Conservation (phyloP, 1,140 invertebrate species). For the Ruditapes philippinarum region DNA sequence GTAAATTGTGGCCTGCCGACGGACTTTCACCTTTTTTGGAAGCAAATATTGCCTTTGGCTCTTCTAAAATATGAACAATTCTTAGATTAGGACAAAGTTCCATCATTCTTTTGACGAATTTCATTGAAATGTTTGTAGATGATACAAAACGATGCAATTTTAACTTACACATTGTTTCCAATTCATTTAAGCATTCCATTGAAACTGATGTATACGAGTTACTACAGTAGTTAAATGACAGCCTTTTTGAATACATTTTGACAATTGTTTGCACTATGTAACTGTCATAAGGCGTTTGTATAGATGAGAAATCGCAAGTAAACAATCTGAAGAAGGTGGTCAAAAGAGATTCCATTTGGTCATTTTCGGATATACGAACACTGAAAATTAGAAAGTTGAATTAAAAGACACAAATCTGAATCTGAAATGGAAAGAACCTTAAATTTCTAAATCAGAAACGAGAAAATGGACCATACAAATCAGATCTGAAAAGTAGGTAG, state of each 20-base stretch:
- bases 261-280: neutral
- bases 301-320: constrained; percentile 11
- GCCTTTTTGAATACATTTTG: neutral
- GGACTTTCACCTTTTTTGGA: neutral
- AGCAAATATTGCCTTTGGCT: neutral
- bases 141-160: neutral
- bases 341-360: neutral
- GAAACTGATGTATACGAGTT: neutral
- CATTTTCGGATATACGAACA: no score
- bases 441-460: no score
- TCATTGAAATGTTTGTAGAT: neutral
- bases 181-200: neutral
- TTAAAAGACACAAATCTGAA: no score
- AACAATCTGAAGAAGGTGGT: neutral
- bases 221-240: neutral
- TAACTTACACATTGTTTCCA: neutral
- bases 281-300: no score
- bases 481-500: no score
- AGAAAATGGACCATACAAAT: no score
- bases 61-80: neutral
- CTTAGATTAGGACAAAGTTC: neutral
- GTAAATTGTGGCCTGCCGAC: neutral
- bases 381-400: no score
- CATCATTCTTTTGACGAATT: neutral
- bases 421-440: no score